A percentile compares a stretch with the other conserved stretches of the same genome.
phyloP scores from a whole-genome alignment of 2,888 invertebrate genomes.

The Dynastes grantii region DNA sequence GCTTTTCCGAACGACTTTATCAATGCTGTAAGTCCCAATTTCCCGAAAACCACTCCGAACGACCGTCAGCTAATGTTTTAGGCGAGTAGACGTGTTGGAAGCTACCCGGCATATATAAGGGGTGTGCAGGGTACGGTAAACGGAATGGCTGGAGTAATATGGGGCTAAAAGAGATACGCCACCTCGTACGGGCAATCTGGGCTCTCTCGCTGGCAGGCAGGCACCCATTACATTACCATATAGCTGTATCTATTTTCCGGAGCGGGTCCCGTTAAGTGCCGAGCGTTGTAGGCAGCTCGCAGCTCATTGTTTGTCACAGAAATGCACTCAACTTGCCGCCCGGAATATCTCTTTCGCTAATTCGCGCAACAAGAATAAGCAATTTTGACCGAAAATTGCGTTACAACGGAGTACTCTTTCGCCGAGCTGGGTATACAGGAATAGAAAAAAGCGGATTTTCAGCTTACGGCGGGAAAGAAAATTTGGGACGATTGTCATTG shows the following conservation, averaged over 20 bases:
- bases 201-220: slow-evolving; percentile 51
- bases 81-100: not conserved
- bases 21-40: too few relatives aligned
- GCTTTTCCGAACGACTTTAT: not conserved
- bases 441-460: slow-evolving; percentile 1
- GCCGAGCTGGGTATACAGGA: not conserved
- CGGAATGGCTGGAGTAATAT: not conserved
- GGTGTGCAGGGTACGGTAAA: not conserved
- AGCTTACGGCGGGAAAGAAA: not conserved
- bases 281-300: slow-evolving; percentile 63
- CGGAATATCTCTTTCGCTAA: slow-evolving; percentile 59
- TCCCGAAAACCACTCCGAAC: too few relatives aligned
- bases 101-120: not conserved
- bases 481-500: not conserved
- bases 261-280: slow-evolving; percentile 65
- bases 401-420: slow-evolving; percentile 7
- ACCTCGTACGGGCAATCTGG: slow-evolving; percentile 16
- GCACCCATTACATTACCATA: slow-evolving; percentile 60
- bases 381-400: slow-evolving; percentile 49
- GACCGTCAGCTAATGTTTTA: not conserved
- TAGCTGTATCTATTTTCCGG: slow-evolving; percentile 58
- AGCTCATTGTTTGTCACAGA: slow-evolving; percentile 65
- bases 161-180: slow-evolving; percentile 25
- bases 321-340: slow-evolving; percentile 62
- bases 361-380: slow-evolving; percentile 56